phyloP scores from a whole-genome alignment of 1,140 invertebrate genomes.

The Charaxes varanes region DNA sequence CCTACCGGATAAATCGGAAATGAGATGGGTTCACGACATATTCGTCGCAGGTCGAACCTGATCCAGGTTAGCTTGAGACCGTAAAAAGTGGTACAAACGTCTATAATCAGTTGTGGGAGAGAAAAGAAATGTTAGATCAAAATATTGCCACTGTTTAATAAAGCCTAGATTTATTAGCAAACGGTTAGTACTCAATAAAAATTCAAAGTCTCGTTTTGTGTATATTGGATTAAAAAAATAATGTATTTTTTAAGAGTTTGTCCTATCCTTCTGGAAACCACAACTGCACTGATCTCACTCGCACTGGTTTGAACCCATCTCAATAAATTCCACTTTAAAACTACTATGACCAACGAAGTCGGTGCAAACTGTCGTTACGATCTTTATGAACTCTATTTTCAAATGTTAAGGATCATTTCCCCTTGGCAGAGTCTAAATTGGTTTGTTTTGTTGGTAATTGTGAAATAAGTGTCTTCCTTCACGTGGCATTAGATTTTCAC shows the following conservation, averaged over 20 bases:
- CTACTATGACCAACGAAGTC: constrained; percentile 8
- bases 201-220: no score
- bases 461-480: constrained; percentile 43
- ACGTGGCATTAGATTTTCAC: constrained; percentile 26
- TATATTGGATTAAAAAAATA: no score
- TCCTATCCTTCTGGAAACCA: constrained; percentile 7
- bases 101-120: no score
- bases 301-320: constrained; percentile 36
- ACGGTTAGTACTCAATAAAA: no score
- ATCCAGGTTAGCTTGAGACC: no score
- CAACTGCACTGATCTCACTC: constrained; percentile 23
- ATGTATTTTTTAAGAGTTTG: background rate
- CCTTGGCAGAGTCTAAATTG: constrained; percentile 25
- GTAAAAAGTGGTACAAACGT: no score
- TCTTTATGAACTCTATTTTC: constrained; percentile 18
- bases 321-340: constrained; percentile 44
- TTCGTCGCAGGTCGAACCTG: no score
- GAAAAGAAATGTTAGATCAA: no score
- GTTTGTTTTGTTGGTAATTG: constrained; percentile 31
- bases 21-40: no score
- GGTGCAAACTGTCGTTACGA: background rate
- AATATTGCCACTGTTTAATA: no score
- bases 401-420: constrained; percentile 22
- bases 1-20: no score
- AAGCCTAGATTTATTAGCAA: no score